Conservation (phyloP, 2,888 invertebrate genomes). For the Saturnia japonica region DNA sequence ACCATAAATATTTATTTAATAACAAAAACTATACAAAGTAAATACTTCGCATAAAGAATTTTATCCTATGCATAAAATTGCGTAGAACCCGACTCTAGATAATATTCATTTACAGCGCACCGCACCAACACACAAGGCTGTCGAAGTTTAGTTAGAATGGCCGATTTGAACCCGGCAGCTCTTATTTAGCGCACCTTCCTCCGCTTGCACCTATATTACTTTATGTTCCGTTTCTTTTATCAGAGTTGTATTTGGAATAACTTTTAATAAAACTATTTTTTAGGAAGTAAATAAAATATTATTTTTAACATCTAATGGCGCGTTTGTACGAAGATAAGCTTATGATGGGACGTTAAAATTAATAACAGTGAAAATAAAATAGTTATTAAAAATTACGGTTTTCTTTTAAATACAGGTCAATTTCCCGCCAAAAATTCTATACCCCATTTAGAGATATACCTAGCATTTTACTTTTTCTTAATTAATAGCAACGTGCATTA, state of each 20-base stretch:
- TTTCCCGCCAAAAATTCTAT: too few species aligned
- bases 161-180: conserved; percentile 46
- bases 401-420: too few species aligned
- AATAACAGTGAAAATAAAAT: too few species aligned
- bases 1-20: background rate
- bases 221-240: conserved; percentile 11
- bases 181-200: conserved; percentile 1
- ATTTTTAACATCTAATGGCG: too few species aligned
- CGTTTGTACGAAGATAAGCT: too few species aligned
- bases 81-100: background rate
- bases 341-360: too few species aligned
- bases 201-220: conserved; percentile 10
- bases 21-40: background rate
- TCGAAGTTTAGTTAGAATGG: conserved; percentile 54
- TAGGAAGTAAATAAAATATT: too few species aligned
- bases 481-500: too few species aligned
- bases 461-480: too few species aligned
- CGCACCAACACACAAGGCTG: conserved; percentile 34
- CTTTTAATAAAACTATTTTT: background rate
- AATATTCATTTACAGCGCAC: background rate
- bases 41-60: background rate
- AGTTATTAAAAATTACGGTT: too few species aligned
- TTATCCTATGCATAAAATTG: background rate
- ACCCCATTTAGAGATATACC: too few species aligned
- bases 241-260: background rate